Conservation (phyloP, 2,113 vertebrate genomes). For the Pomatorhinus ruficollis region DNA sequence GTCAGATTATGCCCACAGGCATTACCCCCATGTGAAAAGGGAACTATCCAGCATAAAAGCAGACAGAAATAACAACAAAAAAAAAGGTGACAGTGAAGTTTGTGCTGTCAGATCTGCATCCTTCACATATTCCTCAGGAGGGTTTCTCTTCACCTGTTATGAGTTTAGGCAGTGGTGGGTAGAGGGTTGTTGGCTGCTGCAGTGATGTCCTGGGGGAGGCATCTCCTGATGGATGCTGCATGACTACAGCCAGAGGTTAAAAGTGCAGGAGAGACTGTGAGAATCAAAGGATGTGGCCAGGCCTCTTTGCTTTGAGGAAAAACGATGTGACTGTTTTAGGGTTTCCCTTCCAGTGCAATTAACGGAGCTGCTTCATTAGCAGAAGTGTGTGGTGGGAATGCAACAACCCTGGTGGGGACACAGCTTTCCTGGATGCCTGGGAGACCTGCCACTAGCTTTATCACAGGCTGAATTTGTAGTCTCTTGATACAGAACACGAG, state of each 20-base stretch:
- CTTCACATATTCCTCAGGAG: background rate
- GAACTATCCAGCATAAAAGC: slow-evolving; percentile 6
- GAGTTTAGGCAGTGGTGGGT: background rate
- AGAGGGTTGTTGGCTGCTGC: background rate
- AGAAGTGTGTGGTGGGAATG: slow-evolving; percentile 21
- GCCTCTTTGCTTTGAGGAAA: background rate
- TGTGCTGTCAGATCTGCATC: background rate
- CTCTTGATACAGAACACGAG: background rate
- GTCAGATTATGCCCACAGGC: background rate
- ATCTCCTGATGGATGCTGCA: background rate
- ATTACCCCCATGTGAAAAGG: background rate
- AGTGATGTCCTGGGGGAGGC: background rate
- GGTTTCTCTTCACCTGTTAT: slow-evolving; percentile 19
- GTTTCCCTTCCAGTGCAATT: background rate
- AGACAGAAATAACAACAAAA: background rate
- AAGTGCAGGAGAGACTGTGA: background rate
- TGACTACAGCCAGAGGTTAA: slow-evolving; percentile 42
- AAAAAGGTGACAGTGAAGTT: background rate
- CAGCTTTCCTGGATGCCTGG: background rate
- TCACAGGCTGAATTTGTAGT: background rate
- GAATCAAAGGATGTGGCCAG: background rate
- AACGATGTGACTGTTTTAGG: background rate
- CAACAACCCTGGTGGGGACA: background rate
- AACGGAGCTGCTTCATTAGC: slow-evolving; percentile 7
- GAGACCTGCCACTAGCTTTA: background rate